Conservation (phyloP, 2,797 vertebrate species). For the Phataginus tetradactyla region DNA sequence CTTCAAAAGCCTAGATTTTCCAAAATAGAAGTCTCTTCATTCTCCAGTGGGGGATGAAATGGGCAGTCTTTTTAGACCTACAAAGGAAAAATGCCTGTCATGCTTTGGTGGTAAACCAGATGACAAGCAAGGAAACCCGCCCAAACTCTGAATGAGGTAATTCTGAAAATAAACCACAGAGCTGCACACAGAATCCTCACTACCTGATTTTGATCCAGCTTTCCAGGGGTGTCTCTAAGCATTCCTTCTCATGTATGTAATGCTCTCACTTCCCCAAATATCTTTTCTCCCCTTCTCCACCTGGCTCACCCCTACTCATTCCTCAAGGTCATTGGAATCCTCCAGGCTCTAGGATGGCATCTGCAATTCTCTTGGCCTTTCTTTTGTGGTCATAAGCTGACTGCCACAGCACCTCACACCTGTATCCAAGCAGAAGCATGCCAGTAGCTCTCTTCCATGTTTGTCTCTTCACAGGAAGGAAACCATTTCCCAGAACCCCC, state of each 20-base stretch:
- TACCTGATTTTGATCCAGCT: neutral
- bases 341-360: neutral
- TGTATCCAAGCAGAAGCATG: neutral
- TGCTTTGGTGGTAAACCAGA: neutral
- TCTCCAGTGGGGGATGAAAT: neutral
- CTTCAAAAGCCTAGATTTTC: neutral
- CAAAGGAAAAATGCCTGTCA: neutral
- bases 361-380: neutral
- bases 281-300: neutral
- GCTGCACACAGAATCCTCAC: neutral
- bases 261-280: neutral
- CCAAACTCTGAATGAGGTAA: neutral
- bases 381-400: neutral
- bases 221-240: neutral
- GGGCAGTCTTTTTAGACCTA: neutral
- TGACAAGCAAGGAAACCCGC: neutral
- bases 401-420: neutral
- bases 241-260: neutral
- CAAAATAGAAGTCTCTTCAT: neutral
- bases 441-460: neutral
- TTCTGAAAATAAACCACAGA: neutral
- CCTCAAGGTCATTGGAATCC: neutral
- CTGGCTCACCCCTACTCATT: neutral
- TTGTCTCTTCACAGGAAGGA: neutral
- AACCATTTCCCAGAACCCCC: neutral